phyloP scores from a whole-genome alignment of 2,888 invertebrate species.

The Villa cingulata region DNA sequence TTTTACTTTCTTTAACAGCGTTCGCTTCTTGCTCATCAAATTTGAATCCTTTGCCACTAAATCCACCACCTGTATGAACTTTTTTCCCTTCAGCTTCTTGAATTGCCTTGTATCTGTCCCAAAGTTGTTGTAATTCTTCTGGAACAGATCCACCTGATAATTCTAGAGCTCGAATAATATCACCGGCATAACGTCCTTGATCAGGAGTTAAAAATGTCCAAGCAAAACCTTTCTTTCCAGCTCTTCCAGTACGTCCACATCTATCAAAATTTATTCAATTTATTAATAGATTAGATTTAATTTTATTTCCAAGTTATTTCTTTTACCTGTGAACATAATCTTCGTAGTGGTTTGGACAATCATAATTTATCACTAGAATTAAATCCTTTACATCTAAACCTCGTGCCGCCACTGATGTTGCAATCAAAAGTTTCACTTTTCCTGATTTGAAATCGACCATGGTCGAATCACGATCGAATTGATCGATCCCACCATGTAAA shows the following conservation, averaged over 20 bases:
- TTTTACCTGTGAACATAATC: conserved; percentile 84
- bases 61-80: conserved; percentile 84
- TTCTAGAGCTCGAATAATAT: conserved; percentile 84
- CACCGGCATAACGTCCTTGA: conserved; percentile 86
- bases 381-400: conserved; percentile 98
- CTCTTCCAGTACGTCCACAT: conserved; percentile 80
- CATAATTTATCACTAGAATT: conserved; percentile 95
- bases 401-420: conserved; percentile 95
- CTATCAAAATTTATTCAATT: conserved; percentile 34
- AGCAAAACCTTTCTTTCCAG: conserved; percentile 93
- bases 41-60: conserved; percentile 90
- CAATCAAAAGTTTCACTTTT: conserved; percentile 81
- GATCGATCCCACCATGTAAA: conserved; percentile 97
- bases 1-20: conserved; percentile 88
- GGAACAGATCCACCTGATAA: conserved; percentile 66
- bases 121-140: conserved; percentile 60
- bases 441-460: conserved; percentile 96
- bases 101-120: conserved; percentile 77
- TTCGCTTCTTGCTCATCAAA: conserved; percentile 98
- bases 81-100: conserved; percentile 88
- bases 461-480: conserved; percentile 96
- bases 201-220: conserved; percentile 95
- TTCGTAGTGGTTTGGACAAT: conserved; percentile 99
- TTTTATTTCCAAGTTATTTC: neutral
- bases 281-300: no score